A percentile compares a stretch with the other conserved stretches of the same genome.
Evolutionary conservation across 2,797 vertebrate species (phyloP).

Genomic region (Molossus molossus): DNA sequence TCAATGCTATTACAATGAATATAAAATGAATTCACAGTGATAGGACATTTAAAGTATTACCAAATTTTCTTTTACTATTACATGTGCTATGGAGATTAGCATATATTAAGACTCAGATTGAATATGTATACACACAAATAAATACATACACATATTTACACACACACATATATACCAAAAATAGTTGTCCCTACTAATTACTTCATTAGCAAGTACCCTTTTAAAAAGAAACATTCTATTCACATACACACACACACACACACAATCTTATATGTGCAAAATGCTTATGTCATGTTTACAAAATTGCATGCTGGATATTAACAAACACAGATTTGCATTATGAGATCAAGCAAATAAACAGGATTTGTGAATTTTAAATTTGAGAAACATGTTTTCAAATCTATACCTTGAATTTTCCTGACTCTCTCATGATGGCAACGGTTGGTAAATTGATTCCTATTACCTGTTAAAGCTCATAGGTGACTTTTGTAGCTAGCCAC

Average conservation of each 20-base stretch:
- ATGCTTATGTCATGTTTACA: slow-evolving; percentile 64
- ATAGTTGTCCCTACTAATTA: background rate
- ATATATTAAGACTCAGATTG: slow-evolving; percentile 65
- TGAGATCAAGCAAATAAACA: slow-evolving; percentile 66
- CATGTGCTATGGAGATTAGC: slow-evolving; percentile 84
- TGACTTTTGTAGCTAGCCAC: slow-evolving; percentile 11
- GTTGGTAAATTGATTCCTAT: slow-evolving; percentile 24
- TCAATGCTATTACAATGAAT: slow-evolving; percentile 92
- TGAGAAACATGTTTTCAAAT: slow-evolving; percentile 65
- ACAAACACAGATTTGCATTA: slow-evolving; percentile 67
- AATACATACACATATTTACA: background rate
- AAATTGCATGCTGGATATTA: slow-evolving; percentile 66
- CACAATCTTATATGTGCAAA: slow-evolving; percentile 33
- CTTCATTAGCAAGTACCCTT: slow-evolving; percentile 66
- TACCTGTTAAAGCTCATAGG: slow-evolving; percentile 44
- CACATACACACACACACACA: background rate
- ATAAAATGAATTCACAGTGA: slow-evolving; percentile 90
- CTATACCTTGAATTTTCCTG: slow-evolving; percentile 52
- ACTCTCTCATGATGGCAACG: slow-evolving; percentile 9
- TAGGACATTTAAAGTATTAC: slow-evolving; percentile 86
- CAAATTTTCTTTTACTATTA: slow-evolving; percentile 86
- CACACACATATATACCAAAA: background rate
- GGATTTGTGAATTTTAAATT: slow-evolving; percentile 62
- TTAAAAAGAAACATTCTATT: slow-evolving; percentile 49
- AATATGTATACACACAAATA: background rate